Conservation (phyloP, 2,797 vertebrate genomes). For the Odontamblyopus lacepedii region DNA sequence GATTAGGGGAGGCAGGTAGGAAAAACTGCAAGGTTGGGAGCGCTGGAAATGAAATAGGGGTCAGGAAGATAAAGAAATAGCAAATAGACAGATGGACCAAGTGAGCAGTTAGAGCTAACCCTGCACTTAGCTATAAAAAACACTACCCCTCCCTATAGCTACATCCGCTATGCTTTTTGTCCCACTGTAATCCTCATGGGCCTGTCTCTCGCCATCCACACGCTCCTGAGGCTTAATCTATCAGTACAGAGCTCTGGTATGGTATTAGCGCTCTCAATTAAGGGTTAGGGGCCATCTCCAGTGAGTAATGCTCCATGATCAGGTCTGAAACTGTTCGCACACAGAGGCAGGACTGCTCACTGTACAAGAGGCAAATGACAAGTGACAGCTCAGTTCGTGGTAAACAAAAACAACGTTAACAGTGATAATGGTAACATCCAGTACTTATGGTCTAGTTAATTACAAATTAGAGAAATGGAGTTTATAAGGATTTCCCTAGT, state of each 20-base stretch:
- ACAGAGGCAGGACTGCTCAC: constrained; percentile 62
- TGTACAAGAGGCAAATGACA: constrained; percentile 68
- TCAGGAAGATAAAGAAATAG: constrained; percentile 61
- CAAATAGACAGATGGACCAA: constrained; percentile 69
- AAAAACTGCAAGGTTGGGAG: constrained; percentile 41
- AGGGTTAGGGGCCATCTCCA: constrained; percentile 71
- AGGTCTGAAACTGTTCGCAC: constrained; percentile 59
- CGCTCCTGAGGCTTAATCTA: constrained; percentile 68
- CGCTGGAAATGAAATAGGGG: constrained; percentile 53
- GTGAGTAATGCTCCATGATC: constrained; percentile 66
- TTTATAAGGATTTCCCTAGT: no score
- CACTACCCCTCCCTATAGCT: constrained; percentile 32
- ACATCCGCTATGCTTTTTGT: constrained; percentile 48
- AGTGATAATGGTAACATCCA: background rate
- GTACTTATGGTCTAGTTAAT: no score
- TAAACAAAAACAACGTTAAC: background rate
- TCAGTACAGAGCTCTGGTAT: constrained; percentile 51
- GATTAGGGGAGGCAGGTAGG: constrained; percentile 45
- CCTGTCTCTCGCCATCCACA: constrained; percentile 55
- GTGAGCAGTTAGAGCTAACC: constrained; percentile 70
- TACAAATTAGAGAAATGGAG: no score
- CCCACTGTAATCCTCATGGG: constrained; percentile 67
- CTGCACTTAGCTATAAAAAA: constrained; percentile 67
- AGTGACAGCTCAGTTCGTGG: constrained; percentile 42
- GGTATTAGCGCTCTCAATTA: constrained; percentile 77